Evolutionary conservation across 2,797 vertebrate species (phyloP).

Genomic region (Prunella strophiata): DNA sequence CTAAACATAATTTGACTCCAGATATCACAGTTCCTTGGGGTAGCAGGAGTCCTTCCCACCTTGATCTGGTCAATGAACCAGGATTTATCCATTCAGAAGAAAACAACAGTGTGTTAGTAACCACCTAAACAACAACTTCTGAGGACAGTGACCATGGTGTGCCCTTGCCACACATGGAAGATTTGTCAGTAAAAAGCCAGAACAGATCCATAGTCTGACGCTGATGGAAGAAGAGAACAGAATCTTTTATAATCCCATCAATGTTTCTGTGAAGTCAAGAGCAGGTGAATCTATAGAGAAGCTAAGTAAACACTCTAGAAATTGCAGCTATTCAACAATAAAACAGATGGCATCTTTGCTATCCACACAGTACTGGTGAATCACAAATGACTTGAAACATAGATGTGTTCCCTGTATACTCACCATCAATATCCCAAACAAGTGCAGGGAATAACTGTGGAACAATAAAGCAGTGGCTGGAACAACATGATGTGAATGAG

Average conservation of each 20-base stretch:
- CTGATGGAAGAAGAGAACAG: background rate
- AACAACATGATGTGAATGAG: background rate
- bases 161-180: background rate
- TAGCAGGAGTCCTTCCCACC: background rate
- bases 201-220: background rate
- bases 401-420: background rate
- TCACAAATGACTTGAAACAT: background rate
- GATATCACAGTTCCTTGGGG: background rate
- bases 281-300: background rate
- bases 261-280: background rate
- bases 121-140: background rate
- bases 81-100: background rate
- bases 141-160: fast-evolving
- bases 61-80: background rate
- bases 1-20: background rate
- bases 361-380: background rate
- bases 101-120: background rate
- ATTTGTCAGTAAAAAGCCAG: background rate
- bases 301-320: background rate
- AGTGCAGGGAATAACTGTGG: background rate
- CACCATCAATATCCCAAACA: background rate
- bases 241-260: background rate
- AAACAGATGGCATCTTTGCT: background rate
- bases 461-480: background rate
- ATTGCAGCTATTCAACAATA: background rate